phyloP scores from a whole-genome alignment of 2,888 invertebrate genomes.

The Scrobipalpa atriplicella region DNA sequence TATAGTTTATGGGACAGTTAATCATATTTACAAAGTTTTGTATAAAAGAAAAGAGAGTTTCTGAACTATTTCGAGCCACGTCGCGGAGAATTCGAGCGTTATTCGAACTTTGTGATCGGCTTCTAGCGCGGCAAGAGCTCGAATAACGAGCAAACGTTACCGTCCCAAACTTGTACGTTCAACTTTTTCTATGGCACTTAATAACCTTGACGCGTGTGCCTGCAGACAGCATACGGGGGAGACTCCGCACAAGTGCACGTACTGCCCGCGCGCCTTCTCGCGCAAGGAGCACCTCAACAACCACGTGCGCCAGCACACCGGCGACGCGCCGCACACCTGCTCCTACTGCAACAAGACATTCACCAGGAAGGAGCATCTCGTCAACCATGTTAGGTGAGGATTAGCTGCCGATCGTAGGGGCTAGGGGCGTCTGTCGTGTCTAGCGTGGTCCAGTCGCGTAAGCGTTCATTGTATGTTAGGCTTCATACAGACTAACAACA shows the following conservation, averaged over 20 bases:
- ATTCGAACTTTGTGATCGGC: too few species aligned
- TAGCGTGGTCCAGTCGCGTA: too few species aligned
- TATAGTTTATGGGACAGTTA: too few species aligned
- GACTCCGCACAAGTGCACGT: constrained; percentile 90
- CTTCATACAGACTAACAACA: too few species aligned
- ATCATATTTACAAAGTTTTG: too few species aligned
- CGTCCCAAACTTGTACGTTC: not conserved
- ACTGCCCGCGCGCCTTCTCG: constrained; percentile 82
- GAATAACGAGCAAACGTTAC: not conserved
- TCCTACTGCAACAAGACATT: constrained; percentile 87
- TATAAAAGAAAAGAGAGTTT: too few species aligned
- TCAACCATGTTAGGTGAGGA: constrained; percentile 82
- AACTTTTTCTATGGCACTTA: not conserved
- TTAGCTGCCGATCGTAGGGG: too few species aligned
- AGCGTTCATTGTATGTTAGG: too few species aligned
- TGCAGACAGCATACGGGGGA: constrained; percentile 90
- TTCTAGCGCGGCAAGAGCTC: too few species aligned
- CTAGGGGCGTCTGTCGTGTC: too few species aligned
- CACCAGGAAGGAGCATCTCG: constrained; percentile 88
- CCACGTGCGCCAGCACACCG: constrained; percentile 89
- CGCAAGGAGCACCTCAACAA: constrained; percentile 94
- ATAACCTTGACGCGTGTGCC: not conserved
- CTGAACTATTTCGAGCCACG: too few species aligned
- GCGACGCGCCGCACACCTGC: constrained; percentile 87
- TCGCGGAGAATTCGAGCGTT: too few species aligned